Evolutionary conservation across 2,113 vertebrate genomes (phyloP).

Genomic region (Rousettus leschenaultii): DNA sequence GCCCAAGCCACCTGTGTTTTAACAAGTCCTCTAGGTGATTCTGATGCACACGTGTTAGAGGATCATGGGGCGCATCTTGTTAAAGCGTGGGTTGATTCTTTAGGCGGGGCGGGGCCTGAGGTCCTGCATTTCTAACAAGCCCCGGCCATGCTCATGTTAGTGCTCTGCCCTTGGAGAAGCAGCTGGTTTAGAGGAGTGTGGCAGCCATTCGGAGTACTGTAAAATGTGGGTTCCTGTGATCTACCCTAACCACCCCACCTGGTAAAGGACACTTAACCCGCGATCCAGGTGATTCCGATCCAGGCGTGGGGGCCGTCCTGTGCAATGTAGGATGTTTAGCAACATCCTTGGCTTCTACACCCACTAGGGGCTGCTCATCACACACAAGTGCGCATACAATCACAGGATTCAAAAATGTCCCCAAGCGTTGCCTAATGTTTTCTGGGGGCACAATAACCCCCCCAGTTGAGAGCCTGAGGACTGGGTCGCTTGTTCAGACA

Average conservation of each 20-base stretch:
- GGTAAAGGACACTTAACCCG: background rate
- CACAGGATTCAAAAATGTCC: background rate
- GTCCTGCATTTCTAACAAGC: background rate
- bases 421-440: background rate
- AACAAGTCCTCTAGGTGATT: background rate
- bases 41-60: rapidly evolving
- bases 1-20: background rate
- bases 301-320: rapidly evolving
- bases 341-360: background rate
- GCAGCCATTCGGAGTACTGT: background rate
- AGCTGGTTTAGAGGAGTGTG: rapidly evolving
- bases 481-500: background rate
- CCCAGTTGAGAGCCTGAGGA: background rate
- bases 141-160: background rate
- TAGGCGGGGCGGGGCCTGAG: background rate
- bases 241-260: background rate
- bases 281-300: background rate
- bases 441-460: background rate
- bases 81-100: background rate
- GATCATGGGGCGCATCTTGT: background rate
- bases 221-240: background rate
- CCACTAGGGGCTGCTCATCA: rapidly evolving
- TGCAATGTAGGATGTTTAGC: background rate
- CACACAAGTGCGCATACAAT: rapidly evolving
- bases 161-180: background rate